phyloP scores from a whole-genome alignment of 2,113 vertebrate species.

The Crotalus helleri region DNA sequence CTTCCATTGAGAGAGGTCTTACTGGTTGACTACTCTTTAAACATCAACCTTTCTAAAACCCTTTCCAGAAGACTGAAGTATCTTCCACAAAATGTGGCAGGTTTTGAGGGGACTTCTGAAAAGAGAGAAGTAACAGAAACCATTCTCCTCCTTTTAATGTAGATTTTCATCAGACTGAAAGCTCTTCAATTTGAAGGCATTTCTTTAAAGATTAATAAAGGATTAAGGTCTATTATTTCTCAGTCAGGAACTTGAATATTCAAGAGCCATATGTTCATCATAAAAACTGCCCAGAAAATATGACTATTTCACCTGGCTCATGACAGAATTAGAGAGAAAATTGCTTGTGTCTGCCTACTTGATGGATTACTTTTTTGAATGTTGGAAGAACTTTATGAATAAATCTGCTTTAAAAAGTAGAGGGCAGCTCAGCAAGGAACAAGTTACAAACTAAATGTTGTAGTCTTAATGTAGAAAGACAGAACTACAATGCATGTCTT shows the following conservation, averaged over 20 bases:
- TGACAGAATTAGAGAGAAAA: neutral
- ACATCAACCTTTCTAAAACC: neutral
- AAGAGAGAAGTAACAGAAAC: neutral
- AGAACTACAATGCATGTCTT: slow-evolving; percentile 5
- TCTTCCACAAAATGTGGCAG: neutral
- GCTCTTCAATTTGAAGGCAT: neutral
- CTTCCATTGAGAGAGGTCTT: neutral
- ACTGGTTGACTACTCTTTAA: neutral
- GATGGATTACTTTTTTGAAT: neutral
- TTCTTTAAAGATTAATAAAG: neutral
- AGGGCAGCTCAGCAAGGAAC: neutral
- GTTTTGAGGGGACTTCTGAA: neutral
- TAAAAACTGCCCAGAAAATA: neutral
- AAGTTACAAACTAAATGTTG: neutral
- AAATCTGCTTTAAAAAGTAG: slow-evolving; percentile 21
- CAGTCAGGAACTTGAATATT: neutral
- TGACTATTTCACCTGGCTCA: neutral
- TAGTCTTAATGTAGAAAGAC: neutral
- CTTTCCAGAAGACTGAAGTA: neutral
- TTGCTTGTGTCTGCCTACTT: neutral
- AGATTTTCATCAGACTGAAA: neutral
- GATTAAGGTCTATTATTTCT: neutral
- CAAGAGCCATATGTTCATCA: neutral
- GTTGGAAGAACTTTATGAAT: neutral
- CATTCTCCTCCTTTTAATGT: neutral